A percentile compares a stretch with the other conserved stretches of the same genome.
phyloP scores from a whole-genome alignment of 2,888 invertebrate genomes.

The Sarcophaga carnaria region DNA sequence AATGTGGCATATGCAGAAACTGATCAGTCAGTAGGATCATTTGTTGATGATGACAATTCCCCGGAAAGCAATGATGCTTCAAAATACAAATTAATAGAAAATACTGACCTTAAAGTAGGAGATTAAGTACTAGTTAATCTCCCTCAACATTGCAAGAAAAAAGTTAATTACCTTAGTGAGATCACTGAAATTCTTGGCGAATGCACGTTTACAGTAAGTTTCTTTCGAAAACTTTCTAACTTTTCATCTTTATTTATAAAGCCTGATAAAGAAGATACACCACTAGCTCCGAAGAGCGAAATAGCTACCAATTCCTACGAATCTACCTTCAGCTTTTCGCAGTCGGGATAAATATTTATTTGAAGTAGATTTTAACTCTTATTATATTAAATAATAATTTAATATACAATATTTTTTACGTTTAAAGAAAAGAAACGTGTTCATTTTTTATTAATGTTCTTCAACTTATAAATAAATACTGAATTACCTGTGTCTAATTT shows the following conservation, averaged over 20 bases:
- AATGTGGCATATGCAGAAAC: slow-evolving; percentile 45
- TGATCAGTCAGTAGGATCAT: slow-evolving; percentile 51
- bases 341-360: slow-evolving; percentile 19
- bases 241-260: slow-evolving; percentile 4
- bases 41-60: slow-evolving; percentile 32
- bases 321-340: slow-evolving; percentile 20
- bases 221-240: slow-evolving; percentile 19
- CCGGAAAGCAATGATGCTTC: slow-evolving; percentile 18
- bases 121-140: slow-evolving; percentile 34
- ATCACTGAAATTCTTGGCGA: slow-evolving; percentile 22
- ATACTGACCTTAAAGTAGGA: slow-evolving; percentile 34
- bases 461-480: slow-evolving; percentile 1
- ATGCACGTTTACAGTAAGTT: slow-evolving; percentile 24
- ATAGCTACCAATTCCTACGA: slow-evolving; percentile 20
- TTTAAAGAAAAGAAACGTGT: neutral
- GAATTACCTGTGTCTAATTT: neutral
- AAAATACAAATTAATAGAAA: slow-evolving; percentile 45
- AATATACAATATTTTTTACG: neutral
- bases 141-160: slow-evolving; percentile 23
- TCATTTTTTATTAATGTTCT: neutral
- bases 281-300: slow-evolving; percentile 22
- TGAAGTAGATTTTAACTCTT: slow-evolving; percentile 16
- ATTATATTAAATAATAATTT: slow-evolving; percentile 29
- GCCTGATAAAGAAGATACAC: slow-evolving; percentile 8
- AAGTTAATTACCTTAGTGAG: slow-evolving; percentile 31